A percentile compares a stretch with the other conserved stretches of the same genome.
Evolutionary conservation across 2,797 vertebrate species (phyloP).

Genomic region (Protosalanx chinensis): DNA sequence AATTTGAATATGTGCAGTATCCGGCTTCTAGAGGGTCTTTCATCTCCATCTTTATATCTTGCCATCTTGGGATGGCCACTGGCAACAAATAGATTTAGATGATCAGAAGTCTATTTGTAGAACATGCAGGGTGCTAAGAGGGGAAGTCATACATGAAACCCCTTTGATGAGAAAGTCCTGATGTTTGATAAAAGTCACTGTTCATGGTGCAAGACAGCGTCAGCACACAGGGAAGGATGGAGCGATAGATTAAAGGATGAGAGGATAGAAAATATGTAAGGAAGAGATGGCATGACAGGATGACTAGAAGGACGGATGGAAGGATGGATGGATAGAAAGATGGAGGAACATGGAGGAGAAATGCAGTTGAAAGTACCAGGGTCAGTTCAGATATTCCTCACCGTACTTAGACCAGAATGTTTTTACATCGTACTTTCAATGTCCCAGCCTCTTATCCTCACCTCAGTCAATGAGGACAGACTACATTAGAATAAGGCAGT

Average conservation of each 20-base stretch:
- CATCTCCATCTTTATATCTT: conserved; percentile 66
- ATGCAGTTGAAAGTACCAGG: too few species aligned
- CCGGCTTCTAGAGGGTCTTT: conserved; percentile 59
- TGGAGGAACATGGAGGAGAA: too few species aligned
- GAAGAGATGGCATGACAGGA: too few species aligned
- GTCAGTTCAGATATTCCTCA: too few species aligned
- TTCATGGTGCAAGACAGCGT: too few species aligned
- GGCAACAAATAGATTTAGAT: conserved; percentile 50
- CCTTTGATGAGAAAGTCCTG: neutral
- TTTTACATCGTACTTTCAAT: neutral
- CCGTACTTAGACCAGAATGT: too few species aligned
- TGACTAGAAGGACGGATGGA: too few species aligned
- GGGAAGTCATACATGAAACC: conserved; percentile 12
- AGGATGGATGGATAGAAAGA: too few species aligned
- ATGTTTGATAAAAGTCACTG: too few species aligned
- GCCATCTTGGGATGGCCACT: conserved; percentile 50
- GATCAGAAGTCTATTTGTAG: conserved; percentile 52
- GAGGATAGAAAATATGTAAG: too few species aligned
- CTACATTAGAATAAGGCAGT: conserved; percentile 56
- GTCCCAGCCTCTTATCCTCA: too few species aligned
- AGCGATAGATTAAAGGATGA: too few species aligned
- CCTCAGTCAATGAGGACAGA: neutral
- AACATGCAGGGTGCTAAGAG: conserved; percentile 38
- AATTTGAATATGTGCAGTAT: conserved; percentile 56
- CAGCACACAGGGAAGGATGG: neutral